Conservation (phyloP, 2,797 vertebrate genomes). For the Lepilemur ruficaudatus region DNA sequence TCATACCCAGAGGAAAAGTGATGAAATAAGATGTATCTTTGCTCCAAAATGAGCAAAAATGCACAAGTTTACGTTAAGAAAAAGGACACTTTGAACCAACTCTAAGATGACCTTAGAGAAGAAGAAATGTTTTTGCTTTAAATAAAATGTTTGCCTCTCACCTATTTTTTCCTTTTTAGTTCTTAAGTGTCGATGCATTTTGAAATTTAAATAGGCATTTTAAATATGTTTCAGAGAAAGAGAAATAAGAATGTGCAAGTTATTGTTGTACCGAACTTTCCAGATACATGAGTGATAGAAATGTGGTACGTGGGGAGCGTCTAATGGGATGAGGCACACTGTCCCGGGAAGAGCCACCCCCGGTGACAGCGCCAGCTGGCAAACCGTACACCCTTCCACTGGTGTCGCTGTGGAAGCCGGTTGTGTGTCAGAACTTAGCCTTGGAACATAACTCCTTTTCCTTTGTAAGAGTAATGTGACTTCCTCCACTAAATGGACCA, state of each 20-base stretch:
- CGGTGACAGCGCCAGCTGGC: not conserved
- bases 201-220: not conserved
- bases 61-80: not conserved
- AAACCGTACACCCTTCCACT: rapidly evolving
- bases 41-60: not conserved
- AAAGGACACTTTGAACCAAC: not conserved
- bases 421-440: not conserved
- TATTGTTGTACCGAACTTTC: no score
- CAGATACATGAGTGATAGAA: not conserved
- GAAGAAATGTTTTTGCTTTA: not conserved
- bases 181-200: not conserved
- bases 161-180: not conserved
- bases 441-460: not conserved
- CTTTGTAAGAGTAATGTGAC: not conserved
- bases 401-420: not conserved
- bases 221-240: not conserved
- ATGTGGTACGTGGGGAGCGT: rapidly evolving
- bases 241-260: not conserved
- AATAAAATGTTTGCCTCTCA: not conserved
- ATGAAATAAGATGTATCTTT: not conserved
- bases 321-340: rapidly evolving
- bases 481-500: not conserved
- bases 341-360: not conserved
- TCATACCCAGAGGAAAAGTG: not conserved
- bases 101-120: not conserved